These are phyloP conservation scores for Lanius ludovicianus DNA, from an alignment of 2,113 vertebrate species.

Conservation along the genomic window DNA sequence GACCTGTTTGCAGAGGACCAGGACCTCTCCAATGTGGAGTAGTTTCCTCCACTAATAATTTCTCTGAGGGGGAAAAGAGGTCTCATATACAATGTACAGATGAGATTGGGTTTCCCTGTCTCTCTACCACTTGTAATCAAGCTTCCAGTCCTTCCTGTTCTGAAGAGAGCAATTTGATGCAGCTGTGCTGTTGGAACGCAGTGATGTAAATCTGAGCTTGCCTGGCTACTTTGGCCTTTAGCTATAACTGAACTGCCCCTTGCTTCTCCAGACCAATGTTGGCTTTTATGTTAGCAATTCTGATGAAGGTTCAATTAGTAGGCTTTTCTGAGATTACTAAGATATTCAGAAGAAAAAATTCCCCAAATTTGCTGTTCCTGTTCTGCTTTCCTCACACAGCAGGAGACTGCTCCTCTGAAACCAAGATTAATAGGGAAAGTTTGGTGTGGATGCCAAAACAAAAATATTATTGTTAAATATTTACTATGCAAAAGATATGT, in stretches of 20 bases:
- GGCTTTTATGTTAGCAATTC: neutral
- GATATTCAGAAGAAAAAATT: neutral
- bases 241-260: neutral
- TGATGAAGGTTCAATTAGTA: neutral
- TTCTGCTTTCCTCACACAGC: neutral
- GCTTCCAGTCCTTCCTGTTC: constrained; percentile 42
- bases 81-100: neutral
- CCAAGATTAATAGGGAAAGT: neutral
- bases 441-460: neutral
- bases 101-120: neutral
- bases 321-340: neutral
- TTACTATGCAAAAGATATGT: neutral
- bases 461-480: neutral
- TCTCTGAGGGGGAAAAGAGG: neutral
- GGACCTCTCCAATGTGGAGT: neutral
- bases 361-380: neutral
- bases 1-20: neutral
- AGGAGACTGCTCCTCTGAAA: neutral
- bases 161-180: constrained; percentile 49
- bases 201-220: constrained; percentile 31
- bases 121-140: constrained; percentile 44
- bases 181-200: constrained; percentile 12
- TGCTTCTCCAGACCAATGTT: neutral
- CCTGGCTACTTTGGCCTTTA: constrained; percentile 19
- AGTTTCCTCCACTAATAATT: neutral